Conservation (phyloP, 1,140 invertebrate genomes). For the Hylaeus anthracinus region DNA sequence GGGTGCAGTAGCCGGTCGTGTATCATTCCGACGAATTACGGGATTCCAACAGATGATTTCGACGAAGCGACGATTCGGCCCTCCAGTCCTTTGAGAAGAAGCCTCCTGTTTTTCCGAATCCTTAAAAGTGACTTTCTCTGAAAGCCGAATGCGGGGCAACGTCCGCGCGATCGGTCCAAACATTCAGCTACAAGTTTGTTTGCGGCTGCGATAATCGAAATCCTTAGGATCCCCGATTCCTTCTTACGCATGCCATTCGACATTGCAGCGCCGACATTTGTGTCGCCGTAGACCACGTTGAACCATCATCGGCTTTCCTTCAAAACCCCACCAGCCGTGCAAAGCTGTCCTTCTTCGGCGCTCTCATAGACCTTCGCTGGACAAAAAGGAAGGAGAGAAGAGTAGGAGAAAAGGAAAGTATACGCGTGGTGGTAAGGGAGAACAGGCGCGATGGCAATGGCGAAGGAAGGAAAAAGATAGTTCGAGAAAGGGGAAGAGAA, state of each 20-base stretch:
- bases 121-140: slow-evolving; percentile 31
- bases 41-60: slow-evolving; percentile 10
- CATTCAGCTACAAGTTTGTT: slow-evolving; percentile 22
- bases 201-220: slow-evolving; percentile 37
- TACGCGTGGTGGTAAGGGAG: slow-evolving; percentile 20
- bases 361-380: slow-evolving; percentile 52
- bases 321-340: slow-evolving; percentile 46
- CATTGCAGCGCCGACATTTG: slow-evolving; percentile 41
- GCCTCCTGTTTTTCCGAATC: slow-evolving; percentile 11
- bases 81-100: slow-evolving; percentile 7
- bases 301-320: slow-evolving; percentile 53
- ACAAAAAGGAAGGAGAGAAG: slow-evolving; percentile 37
- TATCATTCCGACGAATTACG: slow-evolving; percentile 28
- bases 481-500: slow-evolving; percentile 11
- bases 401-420: slow-evolving; percentile 43
- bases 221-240: slow-evolving; percentile 29
- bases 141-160: slow-evolving; percentile 28
- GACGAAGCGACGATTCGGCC: background rate
- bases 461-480: slow-evolving; percentile 4
- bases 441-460: slow-evolving; percentile 13
- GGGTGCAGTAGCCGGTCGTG: background rate
- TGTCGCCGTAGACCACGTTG: slow-evolving; percentile 53
- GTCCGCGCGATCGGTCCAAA: slow-evolving; percentile 27
- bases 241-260: slow-evolving; percentile 39
- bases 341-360: slow-evolving; percentile 44